These are phyloP conservation scores for Malaclemys terrapin DNA, from an alignment of 2,113 vertebrate species.

Conservation along the genomic window DNA sequence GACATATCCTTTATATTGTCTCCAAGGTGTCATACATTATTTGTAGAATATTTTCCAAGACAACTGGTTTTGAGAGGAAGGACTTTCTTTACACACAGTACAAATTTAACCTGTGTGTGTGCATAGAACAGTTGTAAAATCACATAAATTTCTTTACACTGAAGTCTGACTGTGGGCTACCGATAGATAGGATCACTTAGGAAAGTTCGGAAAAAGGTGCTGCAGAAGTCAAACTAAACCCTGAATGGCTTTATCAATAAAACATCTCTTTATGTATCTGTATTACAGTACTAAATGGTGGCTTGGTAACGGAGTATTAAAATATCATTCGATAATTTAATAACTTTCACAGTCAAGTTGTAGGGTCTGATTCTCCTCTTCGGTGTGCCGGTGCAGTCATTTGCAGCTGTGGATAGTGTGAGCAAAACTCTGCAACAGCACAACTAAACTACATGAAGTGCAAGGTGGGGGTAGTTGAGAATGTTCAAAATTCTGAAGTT, in stretches of 20 bases:
- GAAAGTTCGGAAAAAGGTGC: conserved; percentile 42
- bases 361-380: background rate
- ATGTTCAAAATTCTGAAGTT: background rate
- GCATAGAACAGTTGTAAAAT: conserved; percentile 60
- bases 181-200: conserved; percentile 63
- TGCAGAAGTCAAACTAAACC: conserved; percentile 41
- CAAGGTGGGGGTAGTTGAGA: conserved; percentile 14
- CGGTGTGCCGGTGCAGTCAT: conserved; percentile 16
- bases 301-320: conserved; percentile 19
- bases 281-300: conserved; percentile 28
- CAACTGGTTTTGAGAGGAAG: conserved; percentile 56
- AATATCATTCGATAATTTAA: background rate
- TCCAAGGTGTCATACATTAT: conserved; percentile 1
- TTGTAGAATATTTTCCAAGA: conserved; percentile 46
- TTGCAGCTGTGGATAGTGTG: background rate
- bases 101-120: conserved; percentile 59
- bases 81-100: conserved; percentile 62
- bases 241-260: background rate
- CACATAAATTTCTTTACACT: background rate
- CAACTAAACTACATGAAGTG: background rate
- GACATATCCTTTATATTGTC: background rate
- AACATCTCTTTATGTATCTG: conserved; percentile 39
- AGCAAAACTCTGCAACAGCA: conserved; percentile 5
- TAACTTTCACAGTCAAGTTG: conserved; percentile 19
- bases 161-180: conserved; percentile 49